Percentiles rank a stretch among this genome's conserved stretches.
Conservation (phyloP, 1,140 invertebrate genomes). For the Steinernema khuongi region DNA sequence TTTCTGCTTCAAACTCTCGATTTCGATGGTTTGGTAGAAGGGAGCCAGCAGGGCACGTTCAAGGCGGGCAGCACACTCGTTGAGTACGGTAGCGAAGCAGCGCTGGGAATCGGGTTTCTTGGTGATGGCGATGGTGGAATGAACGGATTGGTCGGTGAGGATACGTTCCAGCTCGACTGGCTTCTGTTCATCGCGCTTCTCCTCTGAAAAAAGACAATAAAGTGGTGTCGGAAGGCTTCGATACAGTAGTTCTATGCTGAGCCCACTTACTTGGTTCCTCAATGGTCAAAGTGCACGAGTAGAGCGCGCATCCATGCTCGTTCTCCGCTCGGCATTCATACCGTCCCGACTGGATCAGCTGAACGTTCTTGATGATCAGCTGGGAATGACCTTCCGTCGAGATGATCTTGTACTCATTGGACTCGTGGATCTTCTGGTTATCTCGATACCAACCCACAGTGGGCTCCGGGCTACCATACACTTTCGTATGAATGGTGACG, state of each 20-base stretch:
- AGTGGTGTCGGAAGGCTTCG: not conserved
- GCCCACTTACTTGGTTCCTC: slow-evolving; percentile 23
- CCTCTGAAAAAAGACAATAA: not conserved
- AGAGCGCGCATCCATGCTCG: slow-evolving; percentile 39
- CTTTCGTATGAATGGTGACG: slow-evolving; percentile 39
- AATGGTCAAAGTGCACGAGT: slow-evolving; percentile 30
- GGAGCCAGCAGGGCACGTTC: not conserved
- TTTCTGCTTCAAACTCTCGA: not conserved
- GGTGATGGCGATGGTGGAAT: not conserved
- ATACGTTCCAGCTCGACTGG: not conserved
- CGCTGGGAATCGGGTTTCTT: not conserved
- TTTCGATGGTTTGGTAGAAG: not conserved
- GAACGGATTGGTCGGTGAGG: not conserved
- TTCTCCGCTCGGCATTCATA: slow-evolving; percentile 42
- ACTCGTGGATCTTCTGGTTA: slow-evolving; percentile 30
- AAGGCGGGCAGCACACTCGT: not conserved
- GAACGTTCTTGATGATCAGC: slow-evolving; percentile 37
- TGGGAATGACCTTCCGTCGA: slow-evolving; percentile 36
- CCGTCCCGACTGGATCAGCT: slow-evolving; percentile 28
- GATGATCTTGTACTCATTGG: slow-evolving; percentile 25
- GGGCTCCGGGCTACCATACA: slow-evolving; percentile 38
- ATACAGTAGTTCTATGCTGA: slow-evolving; percentile 20
- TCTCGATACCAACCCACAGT: slow-evolving; percentile 41
- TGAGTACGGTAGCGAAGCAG: not conserved
- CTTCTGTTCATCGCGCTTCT: not conserved